Percentiles rank a stretch among this genome's conserved stretches.
phyloP scores from a whole-genome alignment of 2,797 vertebrate species.

The Enteromius fasciolatus region DNA sequence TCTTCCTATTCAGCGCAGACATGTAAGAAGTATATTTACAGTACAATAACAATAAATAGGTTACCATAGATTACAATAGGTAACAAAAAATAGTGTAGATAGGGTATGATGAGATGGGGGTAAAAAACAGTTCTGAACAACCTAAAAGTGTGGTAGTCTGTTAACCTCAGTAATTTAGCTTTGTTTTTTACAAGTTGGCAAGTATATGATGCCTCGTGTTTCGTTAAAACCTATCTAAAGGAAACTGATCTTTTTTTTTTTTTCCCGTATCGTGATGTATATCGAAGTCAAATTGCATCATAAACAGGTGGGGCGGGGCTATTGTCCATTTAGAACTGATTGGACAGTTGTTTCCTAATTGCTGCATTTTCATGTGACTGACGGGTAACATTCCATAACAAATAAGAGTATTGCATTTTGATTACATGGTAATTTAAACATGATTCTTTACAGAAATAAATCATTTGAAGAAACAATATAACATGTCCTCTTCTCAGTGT shows the following conservation, averaged over 20 bases:
- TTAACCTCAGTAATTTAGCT: neutral
- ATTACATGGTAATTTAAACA: neutral
- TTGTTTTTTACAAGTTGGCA: neutral
- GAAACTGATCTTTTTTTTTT: neutral
- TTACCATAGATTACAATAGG: no score
- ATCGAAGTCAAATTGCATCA: neutral
- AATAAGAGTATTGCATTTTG: neutral
- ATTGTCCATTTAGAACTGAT: neutral
- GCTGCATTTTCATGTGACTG: neutral
- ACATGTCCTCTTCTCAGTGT: conserved; percentile 67
- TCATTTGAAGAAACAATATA: neutral
- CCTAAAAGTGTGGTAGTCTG: neutral
- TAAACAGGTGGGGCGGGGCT: neutral
- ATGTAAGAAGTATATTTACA: no score
- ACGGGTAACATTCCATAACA: neutral
- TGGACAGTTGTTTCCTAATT: neutral
- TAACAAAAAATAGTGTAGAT: no score
- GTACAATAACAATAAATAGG: no score
- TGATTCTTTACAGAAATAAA: no score
- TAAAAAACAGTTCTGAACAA: neutral
- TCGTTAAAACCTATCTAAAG: neutral
- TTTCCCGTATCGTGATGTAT: neutral
- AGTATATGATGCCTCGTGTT: neutral
- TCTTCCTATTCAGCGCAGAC: no score
- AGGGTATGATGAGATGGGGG: no score